These are phyloP conservation scores for Agonopterix heracliana DNA, from an alignment of 2,888 invertebrate genomes.

Conservation along the genomic window DNA sequence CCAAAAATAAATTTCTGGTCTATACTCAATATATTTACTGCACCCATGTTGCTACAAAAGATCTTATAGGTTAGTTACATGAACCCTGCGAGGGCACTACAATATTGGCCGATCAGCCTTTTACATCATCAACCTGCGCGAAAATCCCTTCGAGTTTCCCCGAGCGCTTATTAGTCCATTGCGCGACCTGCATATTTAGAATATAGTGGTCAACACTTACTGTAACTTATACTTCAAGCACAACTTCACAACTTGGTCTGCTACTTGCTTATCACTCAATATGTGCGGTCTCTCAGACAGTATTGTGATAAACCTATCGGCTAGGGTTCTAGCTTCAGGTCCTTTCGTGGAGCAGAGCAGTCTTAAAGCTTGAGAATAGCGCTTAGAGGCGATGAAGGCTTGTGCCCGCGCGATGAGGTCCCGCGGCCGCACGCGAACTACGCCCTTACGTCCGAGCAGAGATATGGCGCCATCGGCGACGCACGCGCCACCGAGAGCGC, in stretches of 20 bases:
- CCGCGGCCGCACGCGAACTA: constrained; percentile 79
- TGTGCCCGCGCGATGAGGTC: constrained; percentile 71
- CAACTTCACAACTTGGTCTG: constrained; percentile 51
- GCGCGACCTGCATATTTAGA: too few species aligned
- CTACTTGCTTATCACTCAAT: constrained; percentile 47
- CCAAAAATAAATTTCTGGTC: neutral
- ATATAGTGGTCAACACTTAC: constrained; percentile 21
- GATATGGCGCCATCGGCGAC: constrained; percentile 73
- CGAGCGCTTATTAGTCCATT: too few species aligned
- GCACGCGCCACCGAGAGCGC: constrained; percentile 67
- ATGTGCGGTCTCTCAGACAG: constrained; percentile 52
- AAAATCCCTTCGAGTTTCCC: too few species aligned
- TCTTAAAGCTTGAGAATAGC: constrained; percentile 60
- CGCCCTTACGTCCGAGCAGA: constrained; percentile 77
- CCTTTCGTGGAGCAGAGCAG: constrained; percentile 48
- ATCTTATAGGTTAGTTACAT: too few species aligned
- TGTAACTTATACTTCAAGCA: constrained; percentile 54
- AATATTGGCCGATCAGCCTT: too few species aligned
- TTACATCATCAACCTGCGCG: too few species aligned
- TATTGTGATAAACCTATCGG: constrained; percentile 37
- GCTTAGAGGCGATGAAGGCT: constrained; percentile 78
- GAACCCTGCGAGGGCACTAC: too few species aligned
- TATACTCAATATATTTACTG: too few species aligned
- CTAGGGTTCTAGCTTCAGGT: constrained; percentile 38
- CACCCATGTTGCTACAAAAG: too few species aligned